Conservation (phyloP, 2,113 vertebrate species). For the Leucoraja erinaceus region DNA sequence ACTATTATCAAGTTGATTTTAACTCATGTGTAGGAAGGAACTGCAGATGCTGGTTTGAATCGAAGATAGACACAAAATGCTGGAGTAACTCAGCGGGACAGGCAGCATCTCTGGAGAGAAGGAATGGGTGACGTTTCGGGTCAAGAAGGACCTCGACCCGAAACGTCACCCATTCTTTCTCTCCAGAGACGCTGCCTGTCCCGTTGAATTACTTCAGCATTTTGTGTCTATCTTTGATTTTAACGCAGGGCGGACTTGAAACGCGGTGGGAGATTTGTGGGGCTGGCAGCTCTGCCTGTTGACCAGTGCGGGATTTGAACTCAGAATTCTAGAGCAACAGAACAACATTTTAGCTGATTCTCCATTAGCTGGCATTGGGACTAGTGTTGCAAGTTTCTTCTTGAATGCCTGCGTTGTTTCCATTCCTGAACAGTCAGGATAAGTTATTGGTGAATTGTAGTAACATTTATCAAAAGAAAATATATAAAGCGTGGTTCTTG, state of each 20-base stretch:
- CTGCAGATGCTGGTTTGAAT: too few relatives aligned
- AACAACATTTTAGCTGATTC: not conserved
- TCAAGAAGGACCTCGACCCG: too few relatives aligned
- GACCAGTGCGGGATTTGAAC: not conserved
- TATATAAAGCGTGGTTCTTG: not conserved
- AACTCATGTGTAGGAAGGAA: not conserved
- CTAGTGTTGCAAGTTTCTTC: not conserved
- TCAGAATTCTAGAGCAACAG: not conserved
- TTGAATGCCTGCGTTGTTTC: not conserved
- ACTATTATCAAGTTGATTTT: not conserved
- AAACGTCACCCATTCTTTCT: too few relatives aligned
- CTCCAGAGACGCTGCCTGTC: too few relatives aligned
- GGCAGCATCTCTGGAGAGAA: too few relatives aligned
- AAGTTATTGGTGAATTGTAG: not conserved
- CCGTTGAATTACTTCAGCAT: too few relatives aligned
- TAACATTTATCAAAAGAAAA: not conserved
- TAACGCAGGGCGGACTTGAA: not conserved
- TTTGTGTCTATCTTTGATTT: not conserved
- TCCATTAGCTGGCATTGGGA: not conserved
- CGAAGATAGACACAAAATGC: too few relatives aligned
- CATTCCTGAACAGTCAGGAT: not conserved
- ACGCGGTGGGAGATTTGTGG: not conserved
- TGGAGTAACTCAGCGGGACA: too few relatives aligned
- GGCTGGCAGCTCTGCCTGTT: not conserved
- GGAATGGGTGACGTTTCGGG: too few relatives aligned